Base-by-base conservation (phyloP, 2,113 vertebrate species). In the Phalacrocorax carbo region DNA sequence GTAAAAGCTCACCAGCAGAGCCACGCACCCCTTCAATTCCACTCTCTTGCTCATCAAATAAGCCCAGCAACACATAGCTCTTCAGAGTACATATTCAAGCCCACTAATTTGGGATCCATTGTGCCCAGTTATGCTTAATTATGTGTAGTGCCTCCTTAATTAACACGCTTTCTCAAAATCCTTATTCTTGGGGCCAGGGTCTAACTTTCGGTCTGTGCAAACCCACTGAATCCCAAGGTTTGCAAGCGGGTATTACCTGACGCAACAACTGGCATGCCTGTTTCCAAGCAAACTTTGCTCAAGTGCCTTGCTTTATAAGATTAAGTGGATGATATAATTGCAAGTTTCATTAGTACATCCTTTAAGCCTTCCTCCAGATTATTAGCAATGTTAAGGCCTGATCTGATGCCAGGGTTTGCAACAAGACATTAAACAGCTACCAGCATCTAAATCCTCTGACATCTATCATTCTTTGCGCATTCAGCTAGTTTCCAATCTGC, bases 351-450 rank as follows among this genome's bases (percentile, higher is more conserved):
- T 7, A 55, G 32, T 21, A 23, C 15, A 17, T 13, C 46, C 69
- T 91, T 77, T 70, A 95, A 75, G 81, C 52, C 44, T 83, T 88
- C 65, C 30, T 69, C 81, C 38, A 71, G 65, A 52, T 68, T 49
- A 62, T 46, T 30, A 42, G 20, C 75, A 80, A 22, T 2, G 7
- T 36, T 57, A 61, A 81, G 38, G 32, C 16, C 77, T 44, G n/a
- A 34, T 15, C 44, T 72, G 82, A 71, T 16, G 13, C 72, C 80
- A 83, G 88, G 46, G 52, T 73, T 84, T 71, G 30, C 42, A 68
- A 38, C 8, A 52, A 70, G 57, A 72, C 21, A 57, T 46, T 21
- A 86, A 68, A 65, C 34, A 58, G 62, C 49, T 42, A 70, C 38
- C 48, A 68, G 69, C n/a, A 44, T 65, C 91, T 84, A 61, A 69